phyloP scores from a whole-genome alignment of 2,797 vertebrate genomes.

The Poeciliopsis turneri region DNA sequence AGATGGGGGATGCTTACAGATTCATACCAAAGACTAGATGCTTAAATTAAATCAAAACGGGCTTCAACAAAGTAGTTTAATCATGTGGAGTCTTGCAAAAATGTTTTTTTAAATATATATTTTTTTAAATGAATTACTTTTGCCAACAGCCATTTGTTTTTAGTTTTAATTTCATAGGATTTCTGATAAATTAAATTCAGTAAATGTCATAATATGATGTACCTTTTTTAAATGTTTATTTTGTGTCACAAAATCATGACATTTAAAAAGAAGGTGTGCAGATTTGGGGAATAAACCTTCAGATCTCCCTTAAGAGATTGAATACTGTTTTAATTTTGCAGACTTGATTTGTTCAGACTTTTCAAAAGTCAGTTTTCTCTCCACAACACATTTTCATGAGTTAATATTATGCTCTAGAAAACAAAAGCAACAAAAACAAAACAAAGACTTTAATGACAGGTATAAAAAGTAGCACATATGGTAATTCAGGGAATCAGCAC shows the following conservation, averaged over 20 bases:
- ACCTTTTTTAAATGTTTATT: not conserved
- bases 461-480: not conserved
- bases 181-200: not conserved
- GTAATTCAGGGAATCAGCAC: not conserved
- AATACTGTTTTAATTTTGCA: not conserved
- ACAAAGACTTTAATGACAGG: not conserved
- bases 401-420: not conserved
- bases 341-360: not conserved
- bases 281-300: not conserved
- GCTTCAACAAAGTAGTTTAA: not conserved
- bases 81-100: not conserved
- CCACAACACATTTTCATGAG: not conserved
- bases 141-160: not conserved
- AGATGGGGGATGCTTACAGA: not conserved
- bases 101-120: not conserved
- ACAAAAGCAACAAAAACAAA: not conserved
- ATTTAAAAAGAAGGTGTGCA: not conserved
- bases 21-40: not conserved
- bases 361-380: not conserved
- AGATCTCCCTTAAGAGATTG: not conserved
- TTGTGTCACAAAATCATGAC: not conserved
- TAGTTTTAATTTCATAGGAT: not conserved
- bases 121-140: not conserved
- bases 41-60: too few relatives aligned
- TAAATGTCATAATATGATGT: not conserved